Conservation (phyloP, 1,140 invertebrate species). For the Drosophila bocki region DNA sequence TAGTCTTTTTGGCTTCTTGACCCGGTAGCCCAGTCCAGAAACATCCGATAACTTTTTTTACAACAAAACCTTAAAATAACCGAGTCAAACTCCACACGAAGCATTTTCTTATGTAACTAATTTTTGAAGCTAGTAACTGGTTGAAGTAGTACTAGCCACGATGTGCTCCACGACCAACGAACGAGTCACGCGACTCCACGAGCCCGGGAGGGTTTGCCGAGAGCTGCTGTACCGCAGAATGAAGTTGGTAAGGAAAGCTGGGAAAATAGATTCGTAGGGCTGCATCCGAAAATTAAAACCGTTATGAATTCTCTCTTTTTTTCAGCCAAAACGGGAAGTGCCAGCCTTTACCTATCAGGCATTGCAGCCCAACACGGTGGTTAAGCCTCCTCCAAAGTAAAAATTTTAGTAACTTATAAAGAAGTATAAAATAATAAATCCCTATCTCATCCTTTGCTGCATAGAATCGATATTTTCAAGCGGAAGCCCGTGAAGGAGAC, state of each 20-base stretch:
- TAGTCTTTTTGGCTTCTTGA: slow-evolving; percentile 42
- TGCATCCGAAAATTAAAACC: not conserved
- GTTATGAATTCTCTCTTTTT: no score
- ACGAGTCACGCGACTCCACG: slow-evolving; percentile 63
- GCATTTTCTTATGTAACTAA: not conserved
- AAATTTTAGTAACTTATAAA: no score
- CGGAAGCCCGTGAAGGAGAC: slow-evolving; percentile 70
- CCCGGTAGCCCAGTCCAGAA: slow-evolving; percentile 53
- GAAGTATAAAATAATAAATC: not conserved
- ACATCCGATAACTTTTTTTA: slow-evolving; percentile 30
- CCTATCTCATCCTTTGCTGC: no score
- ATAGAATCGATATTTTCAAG: slow-evolving; percentile 75
- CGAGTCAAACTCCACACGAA: slow-evolving; percentile 3
- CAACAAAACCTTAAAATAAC: not conserved
- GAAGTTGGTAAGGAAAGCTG: slow-evolving; percentile 54
- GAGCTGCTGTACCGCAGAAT: slow-evolving; percentile 60
- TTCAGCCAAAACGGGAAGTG: slow-evolving; percentile 86
- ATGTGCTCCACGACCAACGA: slow-evolving; percentile 58
- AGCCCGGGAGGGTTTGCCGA: slow-evolving; percentile 74
- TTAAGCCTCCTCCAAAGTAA: slow-evolving; percentile 87
- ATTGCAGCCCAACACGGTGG: slow-evolving; percentile 90
- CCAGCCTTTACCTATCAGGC: slow-evolving; percentile 93
- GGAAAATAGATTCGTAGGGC: not conserved
- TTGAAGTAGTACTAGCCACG: not conserved
- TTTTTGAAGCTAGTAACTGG: not conserved